Evolutionary conservation across 2,797 vertebrate species (phyloP).

Genomic region (Scolopax bukidnonensis): DNA sequence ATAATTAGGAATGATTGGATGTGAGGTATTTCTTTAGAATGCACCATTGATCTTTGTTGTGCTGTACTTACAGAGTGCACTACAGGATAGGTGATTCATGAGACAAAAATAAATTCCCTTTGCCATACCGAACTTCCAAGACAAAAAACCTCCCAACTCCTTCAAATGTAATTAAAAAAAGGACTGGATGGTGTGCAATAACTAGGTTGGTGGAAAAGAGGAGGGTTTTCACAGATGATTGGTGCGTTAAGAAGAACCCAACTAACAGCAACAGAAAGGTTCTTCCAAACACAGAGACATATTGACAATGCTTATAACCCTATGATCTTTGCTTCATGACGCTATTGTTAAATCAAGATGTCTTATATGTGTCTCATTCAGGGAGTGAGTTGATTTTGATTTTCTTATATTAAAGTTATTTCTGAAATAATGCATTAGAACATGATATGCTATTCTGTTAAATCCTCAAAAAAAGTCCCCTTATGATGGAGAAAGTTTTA

Average conservation of each 20-base stretch:
- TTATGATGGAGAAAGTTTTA: not conserved
- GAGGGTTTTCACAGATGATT: not conserved
- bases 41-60: not conserved
- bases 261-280: not conserved
- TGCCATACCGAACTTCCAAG: not conserved
- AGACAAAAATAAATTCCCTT: not conserved
- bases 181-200: not conserved
- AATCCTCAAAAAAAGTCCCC: not conserved
- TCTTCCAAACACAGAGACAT: not conserved
- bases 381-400: not conserved
- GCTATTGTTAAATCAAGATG: not conserved
- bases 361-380: not conserved
- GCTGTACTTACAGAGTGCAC: not conserved
- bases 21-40: not conserved
- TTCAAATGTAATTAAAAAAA: not conserved
- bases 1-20: not conserved
- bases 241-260: not conserved
- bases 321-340: not conserved
- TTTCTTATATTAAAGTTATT: not conserved
- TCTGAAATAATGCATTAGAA: not conserved
- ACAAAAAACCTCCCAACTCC: not conserved
- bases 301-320: not conserved
- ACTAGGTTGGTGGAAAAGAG: not conserved
- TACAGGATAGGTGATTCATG: not conserved
- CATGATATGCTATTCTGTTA: not conserved